phyloP scores from a whole-genome alignment of 2,797 vertebrate species.

The Lophius americanus region DNA sequence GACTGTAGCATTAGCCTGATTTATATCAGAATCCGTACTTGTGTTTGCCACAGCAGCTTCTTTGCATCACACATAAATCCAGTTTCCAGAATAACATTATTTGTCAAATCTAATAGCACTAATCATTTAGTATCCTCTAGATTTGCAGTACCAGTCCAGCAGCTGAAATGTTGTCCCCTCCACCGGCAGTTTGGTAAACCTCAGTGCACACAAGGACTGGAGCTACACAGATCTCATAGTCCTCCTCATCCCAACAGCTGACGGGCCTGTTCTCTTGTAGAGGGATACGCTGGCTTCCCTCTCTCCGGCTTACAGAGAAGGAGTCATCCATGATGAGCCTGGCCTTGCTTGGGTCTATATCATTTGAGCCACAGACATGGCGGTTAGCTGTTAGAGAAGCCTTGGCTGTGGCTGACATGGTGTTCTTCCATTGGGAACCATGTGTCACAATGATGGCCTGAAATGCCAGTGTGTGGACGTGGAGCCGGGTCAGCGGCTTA shows the following conservation, averaged over 20 bases:
- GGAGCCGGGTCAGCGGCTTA: constrained; percentile 80
- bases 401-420: constrained; percentile 88
- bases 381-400: constrained; percentile 88
- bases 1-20: constrained; percentile 28
- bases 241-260: constrained; percentile 86
- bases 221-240: constrained; percentile 87
- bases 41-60: constrained; percentile 26
- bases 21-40: constrained; percentile 10
- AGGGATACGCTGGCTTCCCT: constrained; percentile 85
- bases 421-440: constrained; percentile 87
- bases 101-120: constrained; percentile 23
- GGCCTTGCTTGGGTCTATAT: constrained; percentile 86
- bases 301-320: constrained; percentile 83
- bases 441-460: constrained; percentile 86
- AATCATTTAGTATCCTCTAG: constrained; percentile 52
- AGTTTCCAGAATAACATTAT: constrained; percentile 38
- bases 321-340: constrained; percentile 89
- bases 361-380: constrained; percentile 86
- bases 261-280: constrained; percentile 83
- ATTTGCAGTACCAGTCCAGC: constrained; percentile 89
- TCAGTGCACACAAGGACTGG: constrained; percentile 89
- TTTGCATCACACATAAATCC: constrained; percentile 45
- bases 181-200: constrained; percentile 88
- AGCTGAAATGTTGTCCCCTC: constrained; percentile 89
- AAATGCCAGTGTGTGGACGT: constrained; percentile 88